Percentiles rank a stretch among this genome's conserved stretches.
These are phyloP conservation scores for Sapajus apella DNA, from an alignment of 2,113 vertebrate genomes.

Conservation along the genomic window DNA sequence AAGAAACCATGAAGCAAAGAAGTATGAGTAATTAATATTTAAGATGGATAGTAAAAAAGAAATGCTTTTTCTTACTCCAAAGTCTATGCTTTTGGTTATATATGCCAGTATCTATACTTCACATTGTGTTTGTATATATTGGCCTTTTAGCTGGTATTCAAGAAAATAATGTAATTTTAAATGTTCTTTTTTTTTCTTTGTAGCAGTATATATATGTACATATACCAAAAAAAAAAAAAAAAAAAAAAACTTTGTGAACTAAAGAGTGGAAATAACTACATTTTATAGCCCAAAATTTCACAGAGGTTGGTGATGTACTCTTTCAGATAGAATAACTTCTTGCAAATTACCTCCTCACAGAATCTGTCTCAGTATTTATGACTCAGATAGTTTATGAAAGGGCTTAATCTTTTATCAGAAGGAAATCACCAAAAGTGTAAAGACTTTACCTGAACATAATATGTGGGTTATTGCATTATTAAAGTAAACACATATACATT, in stretches of 20 bases:
- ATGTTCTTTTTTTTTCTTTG: not conserved
- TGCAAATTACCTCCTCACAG: not conserved
- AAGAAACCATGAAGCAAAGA: not conserved
- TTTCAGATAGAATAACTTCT: constrained; percentile 43
- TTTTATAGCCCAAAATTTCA: not conserved
- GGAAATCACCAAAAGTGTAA: not conserved
- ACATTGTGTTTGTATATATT: not conserved
- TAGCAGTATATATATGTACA: not conserved
- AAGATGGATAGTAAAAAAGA: not conserved
- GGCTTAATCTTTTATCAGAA: constrained; percentile 30
- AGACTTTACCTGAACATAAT: constrained; percentile 18
- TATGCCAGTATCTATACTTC: not conserved
- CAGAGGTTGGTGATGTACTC: not conserved
- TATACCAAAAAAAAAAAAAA: not conserved
- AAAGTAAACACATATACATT: constrained; percentile 13
- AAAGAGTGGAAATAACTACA: not conserved
- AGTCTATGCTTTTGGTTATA: not conserved
- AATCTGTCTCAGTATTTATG: constrained; percentile 7
- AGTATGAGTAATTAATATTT: not conserved
- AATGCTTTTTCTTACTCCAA: not conserved
- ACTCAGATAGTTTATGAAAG: constrained; percentile 31
- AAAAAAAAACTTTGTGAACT: not conserved
- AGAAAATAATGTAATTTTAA: not conserved
- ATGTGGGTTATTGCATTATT: not conserved
- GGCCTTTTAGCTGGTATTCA: not conserved